Conservation (phyloP, 2,888 invertebrate genomes). For the Agelastica alni region DNA sequence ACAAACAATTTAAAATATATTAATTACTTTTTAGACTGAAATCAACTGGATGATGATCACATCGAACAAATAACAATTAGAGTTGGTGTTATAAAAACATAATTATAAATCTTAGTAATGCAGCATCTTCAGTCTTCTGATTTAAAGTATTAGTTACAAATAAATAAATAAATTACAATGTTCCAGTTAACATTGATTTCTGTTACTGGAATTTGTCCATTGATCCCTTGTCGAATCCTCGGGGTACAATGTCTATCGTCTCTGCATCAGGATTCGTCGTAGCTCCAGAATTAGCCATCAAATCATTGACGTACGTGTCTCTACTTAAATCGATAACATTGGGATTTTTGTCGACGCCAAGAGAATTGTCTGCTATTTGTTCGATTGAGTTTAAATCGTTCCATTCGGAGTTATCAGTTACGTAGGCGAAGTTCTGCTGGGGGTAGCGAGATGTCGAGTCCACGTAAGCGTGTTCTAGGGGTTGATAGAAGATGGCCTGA, state of each 20-base stretch:
- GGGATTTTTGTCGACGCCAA: slow-evolving; percentile 17
- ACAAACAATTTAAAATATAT: too few relatives aligned
- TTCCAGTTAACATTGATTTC: not conserved
- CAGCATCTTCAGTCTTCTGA: slow-evolving; percentile 18
- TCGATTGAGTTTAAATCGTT: slow-evolving; percentile 43
- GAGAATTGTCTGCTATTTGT: slow-evolving; percentile 48
- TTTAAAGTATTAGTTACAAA: slow-evolving; percentile 12
- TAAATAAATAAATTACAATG: slow-evolving; percentile 19
- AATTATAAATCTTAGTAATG: slow-evolving; percentile 7
- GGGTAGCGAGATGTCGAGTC: slow-evolving; percentile 17
- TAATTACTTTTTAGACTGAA: too few relatives aligned
- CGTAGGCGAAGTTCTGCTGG: not conserved
- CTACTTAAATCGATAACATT: slow-evolving; percentile 40
- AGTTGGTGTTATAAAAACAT: slow-evolving; percentile 4
- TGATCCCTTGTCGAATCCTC: not conserved
- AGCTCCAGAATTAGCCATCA: slow-evolving; percentile 42
- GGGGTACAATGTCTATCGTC: slow-evolving; percentile 37
- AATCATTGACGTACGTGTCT: slow-evolving; percentile 48
- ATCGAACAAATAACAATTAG: too few relatives aligned
- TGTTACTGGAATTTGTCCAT: not conserved
- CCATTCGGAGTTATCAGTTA: slow-evolving; percentile 28
- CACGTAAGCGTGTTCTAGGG: slow-evolving; percentile 48
- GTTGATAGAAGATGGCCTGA: slow-evolving; percentile 37
- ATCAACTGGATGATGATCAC: not conserved
- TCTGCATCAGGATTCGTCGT: slow-evolving; percentile 52